A percentile compares a stretch with the other conserved stretches of the same genome.
These are phyloP conservation scores for Erinaceus europaeus DNA, from an alignment of 2,113 vertebrate species.

Conservation along the genomic window DNA sequence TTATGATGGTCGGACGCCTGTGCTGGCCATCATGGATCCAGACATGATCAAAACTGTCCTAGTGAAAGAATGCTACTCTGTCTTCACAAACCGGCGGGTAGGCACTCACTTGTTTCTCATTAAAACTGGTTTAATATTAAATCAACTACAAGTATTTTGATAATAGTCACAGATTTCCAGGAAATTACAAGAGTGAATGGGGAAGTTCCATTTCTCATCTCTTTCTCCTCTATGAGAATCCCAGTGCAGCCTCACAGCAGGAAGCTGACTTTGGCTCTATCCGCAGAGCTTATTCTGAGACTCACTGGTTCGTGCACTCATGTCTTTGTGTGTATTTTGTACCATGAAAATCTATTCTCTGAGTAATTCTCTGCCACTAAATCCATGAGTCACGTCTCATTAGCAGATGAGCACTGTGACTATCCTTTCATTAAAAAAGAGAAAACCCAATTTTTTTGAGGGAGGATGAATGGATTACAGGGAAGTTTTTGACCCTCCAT, in stretches of 20 bases:
- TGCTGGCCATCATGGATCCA: conserved; percentile 81
- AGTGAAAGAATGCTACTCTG: conserved; percentile 90
- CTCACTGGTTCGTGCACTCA: too few species aligned
- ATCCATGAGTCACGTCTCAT: too few species aligned
- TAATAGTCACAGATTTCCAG: neutral
- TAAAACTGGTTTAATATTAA: neutral
- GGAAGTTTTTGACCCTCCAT: too few species aligned
- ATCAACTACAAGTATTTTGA: neutral
- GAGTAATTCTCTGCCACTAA: too few species aligned
- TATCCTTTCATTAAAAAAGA: too few species aligned
- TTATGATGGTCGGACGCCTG: conserved; percentile 84
- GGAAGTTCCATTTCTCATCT: accelerated
- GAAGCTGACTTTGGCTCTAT: neutral
- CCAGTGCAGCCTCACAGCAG: too few species aligned
- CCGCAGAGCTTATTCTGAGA: neutral
- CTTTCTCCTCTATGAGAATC: neutral
- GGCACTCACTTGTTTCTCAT: conserved; percentile 46
- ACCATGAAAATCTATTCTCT: neutral
- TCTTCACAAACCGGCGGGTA: conserved; percentile 92
- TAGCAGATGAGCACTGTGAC: too few species aligned
- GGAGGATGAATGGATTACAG: too few species aligned
- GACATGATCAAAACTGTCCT: conserved; percentile 87
- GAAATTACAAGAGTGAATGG: neutral
- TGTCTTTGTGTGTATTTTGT: neutral
- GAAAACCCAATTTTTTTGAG: too few species aligned